phyloP scores from a whole-genome alignment of 1,140 invertebrate species.

The Anagrus nilaparvatae region DNA sequence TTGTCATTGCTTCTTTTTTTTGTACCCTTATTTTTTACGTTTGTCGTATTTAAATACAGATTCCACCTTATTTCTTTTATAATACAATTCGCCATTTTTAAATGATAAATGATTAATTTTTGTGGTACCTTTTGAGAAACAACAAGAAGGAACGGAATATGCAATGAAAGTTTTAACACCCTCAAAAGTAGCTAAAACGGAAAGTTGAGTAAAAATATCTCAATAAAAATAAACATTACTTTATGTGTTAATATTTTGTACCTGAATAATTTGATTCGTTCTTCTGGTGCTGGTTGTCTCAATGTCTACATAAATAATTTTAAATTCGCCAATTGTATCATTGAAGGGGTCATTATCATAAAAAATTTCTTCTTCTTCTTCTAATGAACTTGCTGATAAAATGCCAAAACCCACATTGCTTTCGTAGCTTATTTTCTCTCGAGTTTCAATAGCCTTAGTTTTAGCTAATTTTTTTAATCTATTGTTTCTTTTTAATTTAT shows the following conservation, averaged over 20 bases:
- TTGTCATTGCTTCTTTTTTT: too few species aligned
- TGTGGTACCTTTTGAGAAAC: too few species aligned
- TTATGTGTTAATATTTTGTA: neutral
- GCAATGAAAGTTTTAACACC: constrained; percentile 6
- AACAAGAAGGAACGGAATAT: constrained; percentile 9
- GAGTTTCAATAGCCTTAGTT: neutral
- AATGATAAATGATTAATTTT: too few species aligned
- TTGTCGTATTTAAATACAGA: too few species aligned
- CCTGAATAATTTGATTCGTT: constrained; percentile 1
- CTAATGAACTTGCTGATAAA: neutral
- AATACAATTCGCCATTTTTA: too few species aligned
- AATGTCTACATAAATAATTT: constrained; percentile 3
- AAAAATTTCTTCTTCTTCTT: neutral
- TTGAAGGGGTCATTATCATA: neutral
- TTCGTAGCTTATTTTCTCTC: neutral
- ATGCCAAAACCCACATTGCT: constrained; percentile 1
- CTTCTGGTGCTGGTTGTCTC: neutral
- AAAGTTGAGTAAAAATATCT: neutral
- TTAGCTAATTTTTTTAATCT: neutral
- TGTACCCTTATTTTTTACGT: too few species aligned
- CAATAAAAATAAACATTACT: neutral
- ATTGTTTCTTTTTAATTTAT: neutral
- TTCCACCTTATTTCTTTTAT: too few species aligned
- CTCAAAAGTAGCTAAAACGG: constrained; percentile 4
- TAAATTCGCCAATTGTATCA: neutral